These are phyloP conservation scores for Chymomyza costata DNA, from an alignment of 1,140 invertebrate genomes.

Conservation along the genomic window DNA sequence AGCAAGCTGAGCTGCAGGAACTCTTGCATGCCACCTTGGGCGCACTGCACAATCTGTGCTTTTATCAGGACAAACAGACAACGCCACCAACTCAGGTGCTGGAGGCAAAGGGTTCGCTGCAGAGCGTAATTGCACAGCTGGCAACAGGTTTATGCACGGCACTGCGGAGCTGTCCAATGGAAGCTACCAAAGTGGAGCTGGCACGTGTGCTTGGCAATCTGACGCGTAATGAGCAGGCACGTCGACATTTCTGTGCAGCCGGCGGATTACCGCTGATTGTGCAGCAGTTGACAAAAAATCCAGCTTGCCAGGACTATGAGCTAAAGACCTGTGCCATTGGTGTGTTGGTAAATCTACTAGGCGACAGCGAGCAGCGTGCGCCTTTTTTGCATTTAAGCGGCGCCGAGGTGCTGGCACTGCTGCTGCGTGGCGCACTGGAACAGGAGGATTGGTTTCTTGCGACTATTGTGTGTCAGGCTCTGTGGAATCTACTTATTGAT, in stretches of 20 bases:
- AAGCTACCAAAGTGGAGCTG: constrained; percentile 61
- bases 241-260: constrained; percentile 61
- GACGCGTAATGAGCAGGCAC: constrained; percentile 65
- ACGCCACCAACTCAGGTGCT: constrained; percentile 16
- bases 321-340: constrained; percentile 70
- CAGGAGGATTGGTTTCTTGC: constrained; percentile 74
- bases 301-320: constrained; percentile 59
- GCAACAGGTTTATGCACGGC: constrained; percentile 41
- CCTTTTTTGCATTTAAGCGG: constrained; percentile 67
- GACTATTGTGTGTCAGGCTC: constrained; percentile 69
- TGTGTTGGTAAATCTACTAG: constrained; percentile 69
- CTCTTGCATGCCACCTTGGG: constrained; percentile 70
- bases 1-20: constrained; percentile 55
- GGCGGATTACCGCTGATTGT: constrained; percentile 64
- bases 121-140: constrained; percentile 55
- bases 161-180: constrained; percentile 32
- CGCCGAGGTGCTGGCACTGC: constrained; percentile 45
- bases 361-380: constrained; percentile 63
- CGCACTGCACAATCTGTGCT: constrained; percentile 72
- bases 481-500: constrained; percentile 85
- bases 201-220: constrained; percentile 74
- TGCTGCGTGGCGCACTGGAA: constrained; percentile 54
- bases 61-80: constrained; percentile 62
- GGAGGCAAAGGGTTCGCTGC: constrained; percentile 46
- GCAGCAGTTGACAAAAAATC: constrained; percentile 48